Evolutionary conservation across 1,140 invertebrate genomes (phyloP).

Genomic region (Aporrectodea caliginosa): DNA sequence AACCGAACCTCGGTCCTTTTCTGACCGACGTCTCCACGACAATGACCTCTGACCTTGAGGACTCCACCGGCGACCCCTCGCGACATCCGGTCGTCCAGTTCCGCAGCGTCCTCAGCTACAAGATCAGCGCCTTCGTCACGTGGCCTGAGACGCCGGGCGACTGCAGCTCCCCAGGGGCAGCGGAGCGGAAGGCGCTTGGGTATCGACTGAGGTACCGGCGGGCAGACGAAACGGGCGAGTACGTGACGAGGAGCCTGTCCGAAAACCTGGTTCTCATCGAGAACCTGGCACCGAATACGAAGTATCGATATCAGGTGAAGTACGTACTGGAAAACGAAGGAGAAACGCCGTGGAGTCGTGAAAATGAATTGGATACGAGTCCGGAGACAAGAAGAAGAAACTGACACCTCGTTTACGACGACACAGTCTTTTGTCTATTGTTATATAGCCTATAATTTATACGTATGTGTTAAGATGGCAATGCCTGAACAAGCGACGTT

Average conservation of each 20-base stretch:
- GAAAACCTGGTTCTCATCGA: conserved; percentile 26
- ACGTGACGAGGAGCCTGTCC: background rate
- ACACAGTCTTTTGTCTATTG: no score
- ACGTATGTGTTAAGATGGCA: no score
- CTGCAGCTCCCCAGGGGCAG: no score
- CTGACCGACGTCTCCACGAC: background rate
- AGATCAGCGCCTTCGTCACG: conserved; percentile 20
- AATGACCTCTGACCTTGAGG: background rate
- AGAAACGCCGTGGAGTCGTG: conserved; percentile 22
- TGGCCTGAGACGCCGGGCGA: conserved; percentile 19
- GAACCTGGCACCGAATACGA: conserved; percentile 16
- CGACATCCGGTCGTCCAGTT: background rate
- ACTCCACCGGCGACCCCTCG: no score
- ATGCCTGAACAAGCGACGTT: no score
- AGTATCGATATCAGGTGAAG: conserved; percentile 31
- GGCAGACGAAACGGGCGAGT: background rate
- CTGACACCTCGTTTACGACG: no score
- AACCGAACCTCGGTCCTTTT: background rate
- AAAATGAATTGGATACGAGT: conserved; percentile 5
- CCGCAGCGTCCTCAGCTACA: conserved; percentile 9
- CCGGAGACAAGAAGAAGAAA: no score
- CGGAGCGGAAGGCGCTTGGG: conserved; percentile 2
- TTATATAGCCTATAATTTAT: no score
- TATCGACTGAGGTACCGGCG: conserved; percentile 13
- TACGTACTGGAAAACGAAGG: conserved; percentile 22